Evolutionary conservation across 2,888 invertebrate species (phyloP).

Genomic region (Elegia similella): DNA sequence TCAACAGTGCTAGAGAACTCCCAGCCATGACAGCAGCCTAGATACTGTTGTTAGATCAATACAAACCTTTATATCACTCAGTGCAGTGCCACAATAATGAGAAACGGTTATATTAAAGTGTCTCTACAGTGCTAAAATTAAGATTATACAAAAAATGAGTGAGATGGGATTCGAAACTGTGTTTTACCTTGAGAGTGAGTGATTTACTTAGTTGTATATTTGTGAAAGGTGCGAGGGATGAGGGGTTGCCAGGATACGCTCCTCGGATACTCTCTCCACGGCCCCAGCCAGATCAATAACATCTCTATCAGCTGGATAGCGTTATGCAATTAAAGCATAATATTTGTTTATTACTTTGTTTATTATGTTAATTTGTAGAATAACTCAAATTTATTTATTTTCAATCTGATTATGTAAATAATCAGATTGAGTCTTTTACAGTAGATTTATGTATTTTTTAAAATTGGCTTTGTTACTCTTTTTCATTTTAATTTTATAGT

Average conservation of each 20-base stretch:
- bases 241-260: conserved; percentile 77
- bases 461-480: too few species aligned
- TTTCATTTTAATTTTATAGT: too few species aligned
- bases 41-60: conserved; percentile 77
- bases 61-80: conserved; percentile 50
- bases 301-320: conserved; percentile 65
- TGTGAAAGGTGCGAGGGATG: conserved; percentile 61
- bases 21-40: conserved; percentile 44
- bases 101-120: conserved; percentile 33
- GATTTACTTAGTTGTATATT: conserved; percentile 49
- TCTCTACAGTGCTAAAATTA: conserved; percentile 21
- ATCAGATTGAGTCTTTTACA: too few species aligned
- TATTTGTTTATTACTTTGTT: conserved; percentile 20
- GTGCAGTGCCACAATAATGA: conserved; percentile 57
- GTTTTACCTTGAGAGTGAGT: conserved; percentile 80
- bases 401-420: too few species aligned
- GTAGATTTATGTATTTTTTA: too few species aligned
- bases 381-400: too few species aligned
- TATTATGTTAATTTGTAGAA: not conserved
- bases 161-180: conserved; percentile 79
- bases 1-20: conserved; percentile 37
- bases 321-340: conserved; percentile 66
- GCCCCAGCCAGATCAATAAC: conserved; percentile 73
- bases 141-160: conserved; percentile 59
- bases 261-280: conserved; percentile 56